Conservation (phyloP, 2,113 vertebrate species). For the Forbesichthys agassizii region DNA sequence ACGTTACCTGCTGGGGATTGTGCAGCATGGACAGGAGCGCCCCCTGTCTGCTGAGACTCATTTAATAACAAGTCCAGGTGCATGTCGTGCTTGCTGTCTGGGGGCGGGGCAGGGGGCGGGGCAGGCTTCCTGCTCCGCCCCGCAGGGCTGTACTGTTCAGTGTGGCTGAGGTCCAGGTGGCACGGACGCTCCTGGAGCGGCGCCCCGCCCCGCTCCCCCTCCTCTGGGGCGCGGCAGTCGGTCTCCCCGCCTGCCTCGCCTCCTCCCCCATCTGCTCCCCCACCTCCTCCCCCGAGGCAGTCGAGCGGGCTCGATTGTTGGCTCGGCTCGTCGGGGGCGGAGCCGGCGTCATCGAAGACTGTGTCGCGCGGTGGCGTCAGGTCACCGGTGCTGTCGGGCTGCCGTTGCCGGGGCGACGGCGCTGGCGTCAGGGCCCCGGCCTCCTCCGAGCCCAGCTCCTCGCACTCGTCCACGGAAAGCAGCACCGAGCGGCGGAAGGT, state of each 20-base stretch:
- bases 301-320: no score
- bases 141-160: constrained; percentile 78
- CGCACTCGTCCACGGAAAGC: constrained; percentile 97
- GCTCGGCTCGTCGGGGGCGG: no score
- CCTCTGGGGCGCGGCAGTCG: no score
- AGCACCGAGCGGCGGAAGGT: constrained; percentile 90
- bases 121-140: constrained; percentile 74
- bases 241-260: no score
- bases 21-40: constrained; percentile 81
- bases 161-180: constrained; percentile 88
- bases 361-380: constrained; percentile 58
- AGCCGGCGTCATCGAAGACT: no score
- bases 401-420: constrained; percentile 39
- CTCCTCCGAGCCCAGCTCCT: constrained; percentile 92
- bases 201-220: not conserved
- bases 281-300: no score
- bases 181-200: constrained; percentile 90
- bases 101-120: constrained; percentile 75
- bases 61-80: constrained; percentile 78
- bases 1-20: constrained; percentile 97
- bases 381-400: constrained; percentile 62
- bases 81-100: constrained; percentile 82
- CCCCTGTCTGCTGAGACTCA: constrained; percentile 83
- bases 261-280: no score
- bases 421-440: constrained; percentile 72